Evolutionary conservation across 2,888 invertebrate genomes (phyloP), one percentile per base, ranked within the genome.

Genomic region (Deilephila porcellus): DNA sequence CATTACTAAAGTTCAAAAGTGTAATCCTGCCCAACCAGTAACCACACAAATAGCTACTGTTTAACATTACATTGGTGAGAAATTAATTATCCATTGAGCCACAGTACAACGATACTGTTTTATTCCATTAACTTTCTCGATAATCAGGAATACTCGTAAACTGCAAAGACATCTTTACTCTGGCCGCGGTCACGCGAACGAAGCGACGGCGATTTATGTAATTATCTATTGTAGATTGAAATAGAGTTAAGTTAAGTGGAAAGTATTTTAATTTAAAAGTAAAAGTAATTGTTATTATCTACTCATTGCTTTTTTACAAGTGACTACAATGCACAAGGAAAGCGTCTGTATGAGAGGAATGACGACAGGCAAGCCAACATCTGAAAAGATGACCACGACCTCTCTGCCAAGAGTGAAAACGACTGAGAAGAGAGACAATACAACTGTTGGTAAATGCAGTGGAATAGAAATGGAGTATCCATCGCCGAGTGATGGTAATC

Each of bases 111-210:
- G 25, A 60, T 14, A 37, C 45, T 45, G 60, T 71, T 60, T 71
- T 60, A 71, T 71, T 71, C 37, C 60, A 71, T 71, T 71, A 71
- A 71, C 71, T 71, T 71, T 71, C 71, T 71, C 71, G 60, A 67
- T 67, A 52, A 71, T 71, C 71, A 60, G 71, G 60, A 60, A 60
- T 37, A 60, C 60, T 71, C 71, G 29, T 71, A 60, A 71, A 71
- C 45, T 32, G 71, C 52, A 25, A 67, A 45, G 37, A 71, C 71
- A 60, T 60, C 60, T 60, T 60, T 71, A 37, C 70, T 6, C 25
- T 45, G 71, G 71, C 60, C 11, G 60, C 19, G 71, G 7, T 20
- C 45, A 71, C 60, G 60, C 59, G 17, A 67, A 6, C 20, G 60
- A 20, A 45, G 60, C 60, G 45, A 60, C 25, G 19, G 60, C 60